A percentile compares a stretch with the other conserved stretches of the same genome.
Evolutionary conservation across 2,113 vertebrate genomes (phyloP).

Genomic region (cat (Felis catus)): F.catus_Fca126_mat1.0 CM031420.1:86201001-86201500

Average conservation of each 20-base stretch:
- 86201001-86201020: not conserved
- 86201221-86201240: not conserved
- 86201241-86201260: not conserved
- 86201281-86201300: not conserved
- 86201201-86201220: not conserved
- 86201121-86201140: slow-evolving; percentile 12
- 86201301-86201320: not conserved
- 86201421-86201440: not conserved
- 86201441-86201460: not conserved
- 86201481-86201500: not conserved
- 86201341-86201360: not conserved
- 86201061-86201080: not conserved
- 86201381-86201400: not conserved
- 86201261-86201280: not conserved
- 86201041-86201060: not conserved
- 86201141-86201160: slow-evolving; percentile 3
- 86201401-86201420: not conserved
- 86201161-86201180: not conserved
- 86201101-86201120: not conserved
- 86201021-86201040: not conserved
- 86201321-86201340: not conserved
- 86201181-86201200: slow-evolving; percentile 21
- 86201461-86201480: not conserved
- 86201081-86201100: not conserved
- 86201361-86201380: not conserved